Percentiles rank a stretch among this genome's conserved stretches.
These are phyloP conservation scores for Perdix hodgsoniae DNA, from an alignment of 2,797 vertebrate genomes.

Conservation along the genomic window DNA sequence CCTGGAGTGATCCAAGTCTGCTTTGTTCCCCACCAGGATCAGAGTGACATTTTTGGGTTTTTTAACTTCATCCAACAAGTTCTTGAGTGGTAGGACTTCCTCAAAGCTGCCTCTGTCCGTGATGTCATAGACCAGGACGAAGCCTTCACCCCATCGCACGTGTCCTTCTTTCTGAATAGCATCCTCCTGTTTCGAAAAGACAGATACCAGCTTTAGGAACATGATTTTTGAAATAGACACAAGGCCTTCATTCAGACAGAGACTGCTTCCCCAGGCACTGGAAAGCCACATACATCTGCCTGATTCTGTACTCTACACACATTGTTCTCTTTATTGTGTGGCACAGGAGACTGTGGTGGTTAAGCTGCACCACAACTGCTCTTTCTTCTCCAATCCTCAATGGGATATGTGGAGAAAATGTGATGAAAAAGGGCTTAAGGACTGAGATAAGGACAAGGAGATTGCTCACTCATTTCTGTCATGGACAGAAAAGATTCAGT, in stretches of 20 bases:
- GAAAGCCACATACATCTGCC: neutral
- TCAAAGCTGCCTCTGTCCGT: constrained; percentile 96
- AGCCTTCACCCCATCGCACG: constrained; percentile 96
- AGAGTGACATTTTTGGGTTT: constrained; percentile 94
- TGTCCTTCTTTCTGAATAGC: constrained; percentile 93
- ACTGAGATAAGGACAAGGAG: neutral
- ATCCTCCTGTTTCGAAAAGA: constrained; percentile 87
- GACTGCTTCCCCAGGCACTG: neutral
- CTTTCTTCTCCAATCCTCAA: neutral
- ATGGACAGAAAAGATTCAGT: neutral
- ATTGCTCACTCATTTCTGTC: neutral
- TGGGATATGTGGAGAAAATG: neutral
- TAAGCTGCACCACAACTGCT: neutral
- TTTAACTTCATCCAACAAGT: constrained; percentile 93
- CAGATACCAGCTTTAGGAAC: neutral
- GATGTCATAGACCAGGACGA: constrained; percentile 97
- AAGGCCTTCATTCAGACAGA: neutral
- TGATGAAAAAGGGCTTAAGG: neutral
- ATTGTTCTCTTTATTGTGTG: neutral
- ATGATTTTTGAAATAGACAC: neutral
- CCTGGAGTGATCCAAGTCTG: constrained; percentile 92
- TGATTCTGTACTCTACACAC: neutral
- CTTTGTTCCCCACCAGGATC: constrained; percentile 96
- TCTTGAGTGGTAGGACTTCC: constrained; percentile 90
- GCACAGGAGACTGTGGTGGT: neutral